Conservation (phyloP, 1,140 invertebrate genomes). For the Antheraea mylitta region DNA sequence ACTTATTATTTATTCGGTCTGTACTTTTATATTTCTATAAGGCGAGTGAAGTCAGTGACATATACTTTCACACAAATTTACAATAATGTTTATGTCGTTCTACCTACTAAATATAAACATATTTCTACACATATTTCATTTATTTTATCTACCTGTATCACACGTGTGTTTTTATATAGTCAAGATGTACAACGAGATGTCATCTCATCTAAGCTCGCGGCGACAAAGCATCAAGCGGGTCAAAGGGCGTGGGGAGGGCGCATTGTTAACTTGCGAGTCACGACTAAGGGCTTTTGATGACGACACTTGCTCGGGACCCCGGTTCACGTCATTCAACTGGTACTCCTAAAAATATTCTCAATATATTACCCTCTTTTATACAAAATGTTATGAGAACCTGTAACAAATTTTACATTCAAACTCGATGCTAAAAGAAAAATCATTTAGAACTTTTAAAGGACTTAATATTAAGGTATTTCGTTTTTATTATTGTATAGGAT, state of each 20-base stretch:
- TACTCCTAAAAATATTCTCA: constrained; percentile 7
- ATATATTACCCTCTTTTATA: constrained; percentile 1
- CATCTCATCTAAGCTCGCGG: constrained; percentile 50
- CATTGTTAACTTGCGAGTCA: constrained; percentile 70
- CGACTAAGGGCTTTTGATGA: constrained; percentile 65
- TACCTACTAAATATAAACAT: no score
- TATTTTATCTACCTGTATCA: background rate
- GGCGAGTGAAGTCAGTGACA: no score
- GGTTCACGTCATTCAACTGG: constrained; percentile 27
- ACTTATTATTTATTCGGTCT: no score
- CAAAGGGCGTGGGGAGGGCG: constrained; percentile 56
- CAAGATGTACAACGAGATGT: constrained; percentile 39
- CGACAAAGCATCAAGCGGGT: constrained; percentile 64
- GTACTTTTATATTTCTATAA: no score
- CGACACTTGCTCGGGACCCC: constrained; percentile 37
- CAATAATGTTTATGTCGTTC: no score
- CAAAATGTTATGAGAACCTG: background rate
- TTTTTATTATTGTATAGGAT: no score
- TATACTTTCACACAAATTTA: no score
- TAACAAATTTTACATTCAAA: background rate
- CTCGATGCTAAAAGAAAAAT: no score
- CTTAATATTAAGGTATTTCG: no score
- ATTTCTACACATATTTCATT: background rate
- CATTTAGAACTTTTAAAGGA: no score
- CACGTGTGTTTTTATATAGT: background rate